phyloP scores from a whole-genome alignment of 2,888 invertebrate species.

The Clivina fossor region DNA sequence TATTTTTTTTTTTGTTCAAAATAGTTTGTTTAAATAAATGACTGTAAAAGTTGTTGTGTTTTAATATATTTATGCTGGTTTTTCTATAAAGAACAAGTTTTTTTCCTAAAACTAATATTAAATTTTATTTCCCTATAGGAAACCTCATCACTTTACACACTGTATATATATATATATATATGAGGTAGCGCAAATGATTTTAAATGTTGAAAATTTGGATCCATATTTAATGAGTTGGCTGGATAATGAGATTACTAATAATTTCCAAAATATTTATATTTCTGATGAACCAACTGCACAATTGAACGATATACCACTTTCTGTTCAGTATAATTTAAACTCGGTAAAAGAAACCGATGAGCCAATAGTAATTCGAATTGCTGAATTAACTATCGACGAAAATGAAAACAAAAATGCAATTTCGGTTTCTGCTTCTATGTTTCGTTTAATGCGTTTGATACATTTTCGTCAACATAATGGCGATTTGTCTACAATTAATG shows the following conservation, averaged over 20 bases:
- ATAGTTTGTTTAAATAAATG: too few species aligned
- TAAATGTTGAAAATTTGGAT: slow-evolving; percentile 57
- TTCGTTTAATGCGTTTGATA: slow-evolving; percentile 70
- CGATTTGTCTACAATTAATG: slow-evolving; percentile 75
- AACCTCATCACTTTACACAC: too few species aligned
- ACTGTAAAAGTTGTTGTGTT: too few species aligned
- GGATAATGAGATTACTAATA: slow-evolving; percentile 63
- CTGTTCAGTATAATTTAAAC: slow-evolving; percentile 65
- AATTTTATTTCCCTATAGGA: too few species aligned
- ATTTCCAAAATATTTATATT: slow-evolving; percentile 65
- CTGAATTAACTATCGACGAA: slow-evolving; percentile 48
- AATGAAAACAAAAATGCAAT: slow-evolving; percentile 41
- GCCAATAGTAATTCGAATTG: slow-evolving; percentile 64
- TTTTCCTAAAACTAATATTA: too few species aligned
- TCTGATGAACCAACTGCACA: slow-evolving; percentile 56
- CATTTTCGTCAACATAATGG: slow-evolving; percentile 65
- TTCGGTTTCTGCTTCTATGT: slow-evolving; percentile 66
- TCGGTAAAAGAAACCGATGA: slow-evolving; percentile 61
- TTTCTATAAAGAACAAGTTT: too few species aligned
- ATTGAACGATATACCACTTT: slow-evolving; percentile 55
- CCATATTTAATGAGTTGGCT: slow-evolving; percentile 66
- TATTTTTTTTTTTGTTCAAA: too few species aligned
- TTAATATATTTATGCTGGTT: too few species aligned
- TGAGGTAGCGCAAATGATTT: slow-evolving; percentile 66
- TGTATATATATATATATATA: too few species aligned